Evolutionary conservation across 2,888 invertebrate genomes (phyloP), one percentile per base, ranked within the genome.

Genomic region (Zelleria hepariella): DNA sequence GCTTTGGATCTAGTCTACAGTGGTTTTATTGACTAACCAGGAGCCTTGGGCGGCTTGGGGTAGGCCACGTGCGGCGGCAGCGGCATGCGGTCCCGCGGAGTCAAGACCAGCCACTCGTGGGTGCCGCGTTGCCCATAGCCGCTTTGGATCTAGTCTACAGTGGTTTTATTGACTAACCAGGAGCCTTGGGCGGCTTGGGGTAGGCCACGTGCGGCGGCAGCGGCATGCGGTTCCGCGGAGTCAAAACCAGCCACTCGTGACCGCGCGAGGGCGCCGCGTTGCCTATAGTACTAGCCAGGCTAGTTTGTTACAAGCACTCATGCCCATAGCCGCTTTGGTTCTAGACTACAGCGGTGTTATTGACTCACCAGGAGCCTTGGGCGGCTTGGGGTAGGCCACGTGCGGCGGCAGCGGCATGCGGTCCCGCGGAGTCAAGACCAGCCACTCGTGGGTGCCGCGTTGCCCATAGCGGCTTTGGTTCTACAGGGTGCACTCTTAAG

Each of bases 101-200:
- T 94, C 61, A 94, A 90, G 65, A 91, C 86, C 61, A 95, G 89
- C 95, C 95, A 95, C 62, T 92, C 93, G 86, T 90, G 90, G 80
- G 70, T 5, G 83, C 82, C 26, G 82, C 75, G 64, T 75, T 52
- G 64, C 84, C 85, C 64, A 81, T 77, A 65, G 80, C 68, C 1
- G 78, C 75, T n/a, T n/a, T n/a, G n/a, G n/a, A n/a, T n/a, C n/a
- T n/a, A n/a, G n/a, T n/a, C n/a, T n/a, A n/a, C n/a, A n/a, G n/a
- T n/a, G n/a, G n/a, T n/a, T n/a, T n/a, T 32, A 32, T 7, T 48
- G 15, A 62, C 65, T 61, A 71, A 93, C 93, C 95, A 63, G 95
- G 94, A 62, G 94, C 96, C 83, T 96, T 96, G 56, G 96, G 96
- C 65, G 97, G 97, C 82, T 95, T 95, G 59, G 97, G 97, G 86